These are phyloP conservation scores for Ciconia boyciana DNA, from an alignment of 2,113 vertebrate species.

Conservation along the genomic window DNA sequence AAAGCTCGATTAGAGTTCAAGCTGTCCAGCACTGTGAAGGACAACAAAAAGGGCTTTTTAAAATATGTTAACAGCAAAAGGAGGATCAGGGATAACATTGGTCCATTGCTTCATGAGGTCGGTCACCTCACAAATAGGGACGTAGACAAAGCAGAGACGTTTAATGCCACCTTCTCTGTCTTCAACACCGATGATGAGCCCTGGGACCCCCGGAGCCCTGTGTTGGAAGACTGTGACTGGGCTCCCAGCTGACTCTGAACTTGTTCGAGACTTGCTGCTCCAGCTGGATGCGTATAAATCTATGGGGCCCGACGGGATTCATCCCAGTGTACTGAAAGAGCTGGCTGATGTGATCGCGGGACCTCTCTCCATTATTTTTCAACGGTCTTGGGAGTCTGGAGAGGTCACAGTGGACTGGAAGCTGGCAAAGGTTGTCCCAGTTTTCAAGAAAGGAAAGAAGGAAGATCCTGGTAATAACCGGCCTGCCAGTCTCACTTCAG, in stretches of 20 bases:
- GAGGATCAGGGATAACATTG: not conserved
- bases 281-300: not conserved
- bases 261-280: not conserved
- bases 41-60: not conserved
- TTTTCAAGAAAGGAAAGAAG: not conserved
- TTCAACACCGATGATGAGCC: not conserved
- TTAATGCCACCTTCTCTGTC: not conserved
- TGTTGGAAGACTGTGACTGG: not conserved
- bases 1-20: not conserved
- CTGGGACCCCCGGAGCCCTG: rapidly evolving
- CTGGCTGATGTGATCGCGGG: not conserved
- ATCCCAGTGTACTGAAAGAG: not conserved
- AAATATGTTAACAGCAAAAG: not conserved
- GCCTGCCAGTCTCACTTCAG: not conserved
- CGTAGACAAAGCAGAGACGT: not conserved
- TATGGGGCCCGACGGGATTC: not conserved
- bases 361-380: not conserved
- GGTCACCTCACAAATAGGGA: not conserved
- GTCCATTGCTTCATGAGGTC: not conserved
- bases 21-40: not conserved
- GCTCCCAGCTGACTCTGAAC: not conserved
- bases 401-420: not conserved
- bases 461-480: not conserved
- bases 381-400: not conserved
- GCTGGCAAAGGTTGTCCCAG: not conserved